phyloP scores from a whole-genome alignment of 2,113 vertebrate genomes.

The Xenopus borealis region DNA sequence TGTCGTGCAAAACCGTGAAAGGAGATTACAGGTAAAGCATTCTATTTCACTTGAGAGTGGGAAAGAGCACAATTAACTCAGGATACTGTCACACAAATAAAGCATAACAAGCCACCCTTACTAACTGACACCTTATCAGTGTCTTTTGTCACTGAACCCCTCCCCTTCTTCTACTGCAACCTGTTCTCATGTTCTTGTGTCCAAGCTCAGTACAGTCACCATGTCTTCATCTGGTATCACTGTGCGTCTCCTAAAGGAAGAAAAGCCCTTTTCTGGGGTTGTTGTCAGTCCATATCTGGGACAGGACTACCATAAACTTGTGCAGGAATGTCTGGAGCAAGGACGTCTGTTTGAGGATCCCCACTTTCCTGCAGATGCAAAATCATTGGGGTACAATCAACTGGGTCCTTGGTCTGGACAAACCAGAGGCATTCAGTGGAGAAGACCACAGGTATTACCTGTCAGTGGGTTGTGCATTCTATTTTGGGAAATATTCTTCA shows the following conservation, averaged over 20 bases:
- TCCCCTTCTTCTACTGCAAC: neutral
- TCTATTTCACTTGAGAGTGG: neutral
- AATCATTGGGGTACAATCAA: conserved; percentile 54
- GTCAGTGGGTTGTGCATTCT: no score
- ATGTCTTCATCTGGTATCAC: conserved; percentile 31
- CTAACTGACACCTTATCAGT: conserved; percentile 7
- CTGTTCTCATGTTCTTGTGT: neutral
- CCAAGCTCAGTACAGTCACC: neutral
- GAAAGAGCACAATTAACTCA: neutral
- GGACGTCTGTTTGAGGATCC: conserved; percentile 53
- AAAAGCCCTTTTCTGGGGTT: neutral
- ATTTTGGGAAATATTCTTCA: no score
- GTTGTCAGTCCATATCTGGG: conserved; percentile 38
- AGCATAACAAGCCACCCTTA: neutral
- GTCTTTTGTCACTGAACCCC: conserved; percentile 14
- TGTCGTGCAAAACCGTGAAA: neutral
- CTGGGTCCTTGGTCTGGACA: conserved; percentile 50
- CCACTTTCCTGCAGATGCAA: conserved; percentile 51
- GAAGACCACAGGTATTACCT: conserved; percentile 55
- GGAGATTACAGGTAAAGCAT: neutral
- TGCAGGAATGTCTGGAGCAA: conserved; percentile 47
- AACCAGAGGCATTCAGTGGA: conserved; percentile 56
- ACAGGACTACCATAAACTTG: conserved; percentile 54
- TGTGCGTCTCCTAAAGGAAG: conserved; percentile 19
- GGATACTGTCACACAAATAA: neutral